Percentiles rank a stretch among this genome's conserved stretches.
These are phyloP conservation scores for Drosophila pallidifrons DNA, from an alignment of 1,140 invertebrate genomes.

Conservation along the genomic window DNA sequence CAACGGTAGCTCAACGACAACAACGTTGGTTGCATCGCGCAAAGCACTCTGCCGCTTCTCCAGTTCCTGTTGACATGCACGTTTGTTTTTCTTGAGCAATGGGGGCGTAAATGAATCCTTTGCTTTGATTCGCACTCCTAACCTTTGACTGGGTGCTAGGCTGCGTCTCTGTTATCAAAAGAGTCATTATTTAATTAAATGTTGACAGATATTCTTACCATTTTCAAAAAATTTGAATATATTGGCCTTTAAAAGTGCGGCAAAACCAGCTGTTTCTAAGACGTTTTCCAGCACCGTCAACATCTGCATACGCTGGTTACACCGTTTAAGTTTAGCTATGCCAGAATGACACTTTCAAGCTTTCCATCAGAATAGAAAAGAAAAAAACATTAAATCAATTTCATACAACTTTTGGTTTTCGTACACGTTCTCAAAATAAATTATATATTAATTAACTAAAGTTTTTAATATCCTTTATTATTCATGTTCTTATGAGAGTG, in stretches of 20 bases:
- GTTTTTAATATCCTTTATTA: too few relatives aligned
- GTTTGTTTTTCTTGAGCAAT: conserved; percentile 72
- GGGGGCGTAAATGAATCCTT: conserved; percentile 65
- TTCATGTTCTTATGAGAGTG: too few relatives aligned
- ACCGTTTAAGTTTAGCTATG: neutral
- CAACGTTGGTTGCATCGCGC: conserved; percentile 42
- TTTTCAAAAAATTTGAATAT: conserved; percentile 32
- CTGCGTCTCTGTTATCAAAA: conserved; percentile 63
- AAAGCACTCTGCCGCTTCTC: conserved; percentile 44
- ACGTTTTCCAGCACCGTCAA: conserved; percentile 7
- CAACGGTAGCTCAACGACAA: conserved; percentile 29
- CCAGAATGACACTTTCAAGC: neutral
- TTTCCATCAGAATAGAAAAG: neutral
- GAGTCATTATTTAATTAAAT: neutral
- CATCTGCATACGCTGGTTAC: neutral
- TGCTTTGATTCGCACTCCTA: conserved; percentile 40
- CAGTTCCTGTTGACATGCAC: conserved; percentile 64
- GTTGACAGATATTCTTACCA: conserved; percentile 44
- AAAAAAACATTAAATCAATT: neutral
- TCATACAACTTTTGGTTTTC: neutral
- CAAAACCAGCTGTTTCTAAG: conserved; percentile 23
- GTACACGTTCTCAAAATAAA: too few relatives aligned
- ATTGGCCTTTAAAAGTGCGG: conserved; percentile 19
- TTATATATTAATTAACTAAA: too few relatives aligned
- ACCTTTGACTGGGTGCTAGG: conserved; percentile 74